These are phyloP conservation scores for Aphis gossypii DNA, from an alignment of 1,140 invertebrate species.

Conservation along the genomic window DNA sequence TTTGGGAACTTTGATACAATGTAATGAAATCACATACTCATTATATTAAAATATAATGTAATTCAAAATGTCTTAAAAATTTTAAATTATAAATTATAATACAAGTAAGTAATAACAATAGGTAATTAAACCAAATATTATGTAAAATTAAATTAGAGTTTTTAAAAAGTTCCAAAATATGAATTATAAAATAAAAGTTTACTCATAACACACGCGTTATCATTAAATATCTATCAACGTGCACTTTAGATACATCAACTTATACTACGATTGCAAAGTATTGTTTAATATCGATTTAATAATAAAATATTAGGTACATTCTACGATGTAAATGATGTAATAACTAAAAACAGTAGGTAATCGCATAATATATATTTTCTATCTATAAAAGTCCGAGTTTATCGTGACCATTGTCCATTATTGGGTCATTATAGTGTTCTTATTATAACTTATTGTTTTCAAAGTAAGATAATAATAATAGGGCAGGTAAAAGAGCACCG, in stretches of 20 bases:
- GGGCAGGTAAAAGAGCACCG: neutral
- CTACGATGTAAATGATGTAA: no score
- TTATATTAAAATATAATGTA: no score
- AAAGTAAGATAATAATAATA: neutral
- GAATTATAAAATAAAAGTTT: neutral
- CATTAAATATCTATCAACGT: neutral
- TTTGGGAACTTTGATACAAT: no score
- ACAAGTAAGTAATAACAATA: no score
- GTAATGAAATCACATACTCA: no score
- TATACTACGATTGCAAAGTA: neutral
- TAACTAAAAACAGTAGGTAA: neutral
- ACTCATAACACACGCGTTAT: neutral
- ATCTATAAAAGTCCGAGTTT: neutral
- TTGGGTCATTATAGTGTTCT: neutral
- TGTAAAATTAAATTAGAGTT: no score
- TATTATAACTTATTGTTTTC: neutral
- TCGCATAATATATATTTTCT: neutral
- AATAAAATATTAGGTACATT: neutral
- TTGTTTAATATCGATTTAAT: neutral
- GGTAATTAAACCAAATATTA: no score
- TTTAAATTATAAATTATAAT: no score
- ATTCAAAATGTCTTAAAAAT: no score
- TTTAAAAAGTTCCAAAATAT: neutral
- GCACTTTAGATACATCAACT: neutral
- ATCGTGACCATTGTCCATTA: neutral